Percentiles rank a stretch among this genome's conserved stretches.
Evolutionary conservation across 2,797 vertebrate species (phyloP).

Genomic region (Botia kubotai): DNA sequence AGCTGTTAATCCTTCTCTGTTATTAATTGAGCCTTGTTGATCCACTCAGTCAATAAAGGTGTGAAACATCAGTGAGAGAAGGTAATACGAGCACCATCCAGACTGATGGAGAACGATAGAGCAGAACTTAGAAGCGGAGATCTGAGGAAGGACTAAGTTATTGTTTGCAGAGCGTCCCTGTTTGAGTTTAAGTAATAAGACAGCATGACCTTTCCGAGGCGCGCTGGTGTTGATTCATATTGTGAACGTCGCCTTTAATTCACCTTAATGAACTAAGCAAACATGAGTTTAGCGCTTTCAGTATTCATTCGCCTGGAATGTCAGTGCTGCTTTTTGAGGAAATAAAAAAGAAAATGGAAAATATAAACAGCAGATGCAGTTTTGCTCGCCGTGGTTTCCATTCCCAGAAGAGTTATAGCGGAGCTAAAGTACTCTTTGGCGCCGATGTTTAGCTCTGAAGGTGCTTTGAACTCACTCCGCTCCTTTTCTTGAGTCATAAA

Average conservation of each 20-base stretch:
- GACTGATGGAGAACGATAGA: slow-evolving; percentile 18
- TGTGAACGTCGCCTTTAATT: slow-evolving; percentile 1
- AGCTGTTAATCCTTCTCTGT: slow-evolving; percentile 70
- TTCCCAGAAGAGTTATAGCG: slow-evolving; percentile 16
- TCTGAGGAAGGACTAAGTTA: neutral
- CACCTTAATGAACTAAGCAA: slow-evolving; percentile 1
- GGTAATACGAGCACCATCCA: slow-evolving; percentile 48
- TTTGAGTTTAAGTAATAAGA: neutral
- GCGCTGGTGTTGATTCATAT: neutral
- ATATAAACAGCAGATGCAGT: slow-evolving; percentile 1
- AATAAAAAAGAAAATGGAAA: neutral
- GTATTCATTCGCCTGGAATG: neutral
- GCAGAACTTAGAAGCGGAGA: neutral
- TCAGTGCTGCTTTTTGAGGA: neutral
- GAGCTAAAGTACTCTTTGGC: slow-evolving; percentile 4
- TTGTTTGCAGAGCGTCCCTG: no score
- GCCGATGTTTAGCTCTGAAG: slow-evolving; percentile 14
- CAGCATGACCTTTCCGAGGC: slow-evolving; percentile 9
- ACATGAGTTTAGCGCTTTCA: slow-evolving; percentile 2
- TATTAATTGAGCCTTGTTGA: slow-evolving; percentile 77
- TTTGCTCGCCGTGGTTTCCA: neutral
- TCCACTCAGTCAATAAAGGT: slow-evolving; percentile 60
- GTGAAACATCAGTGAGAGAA: slow-evolving; percentile 52
- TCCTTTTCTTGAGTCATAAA: slow-evolving; percentile 17
- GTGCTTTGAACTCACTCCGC: slow-evolving; percentile 6